Evolutionary conservation across 2,888 invertebrate species (phyloP).

Genomic region (Drosophila affinis): DNA sequence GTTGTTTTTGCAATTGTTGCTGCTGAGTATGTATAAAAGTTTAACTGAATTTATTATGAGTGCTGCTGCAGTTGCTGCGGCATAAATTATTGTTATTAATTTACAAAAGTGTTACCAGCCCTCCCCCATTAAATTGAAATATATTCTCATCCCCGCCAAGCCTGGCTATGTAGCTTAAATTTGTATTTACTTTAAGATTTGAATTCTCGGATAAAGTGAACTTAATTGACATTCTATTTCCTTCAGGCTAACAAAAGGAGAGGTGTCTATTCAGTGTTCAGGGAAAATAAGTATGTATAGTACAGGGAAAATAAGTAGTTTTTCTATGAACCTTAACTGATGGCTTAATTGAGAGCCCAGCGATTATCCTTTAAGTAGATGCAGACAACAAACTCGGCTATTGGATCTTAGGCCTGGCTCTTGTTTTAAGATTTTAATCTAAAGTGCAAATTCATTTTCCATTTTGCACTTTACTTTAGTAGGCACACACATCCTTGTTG

Average conservation of each 20-base stretch:
- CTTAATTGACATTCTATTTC: conserved; percentile 30
- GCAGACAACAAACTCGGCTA: conserved; percentile 22
- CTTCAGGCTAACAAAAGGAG: conserved; percentile 23
- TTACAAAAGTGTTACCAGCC: conserved; percentile 60
- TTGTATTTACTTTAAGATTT: too few relatives aligned
- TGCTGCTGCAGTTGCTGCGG: conserved; percentile 56
- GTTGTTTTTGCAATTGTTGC: conserved; percentile 51
- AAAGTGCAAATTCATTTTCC: conserved; percentile 70
- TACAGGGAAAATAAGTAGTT: too few relatives aligned
- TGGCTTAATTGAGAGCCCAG: conserved; percentile 22
- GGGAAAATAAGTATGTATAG: too few relatives aligned
- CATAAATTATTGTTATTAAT: conserved; percentile 77
- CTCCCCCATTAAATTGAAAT: conserved; percentile 48
- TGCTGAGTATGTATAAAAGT: conserved; percentile 61
- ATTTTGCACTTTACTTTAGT: conserved; percentile 60
- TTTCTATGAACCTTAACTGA: background rate
- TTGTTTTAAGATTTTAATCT: conserved; percentile 67
- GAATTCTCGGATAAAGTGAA: too few relatives aligned
- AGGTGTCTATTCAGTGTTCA: too few relatives aligned
- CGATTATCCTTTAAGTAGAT: conserved; percentile 22
- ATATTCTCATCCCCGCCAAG: conserved; percentile 24
- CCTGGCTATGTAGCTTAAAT: too few relatives aligned
- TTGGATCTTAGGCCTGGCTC: background rate
- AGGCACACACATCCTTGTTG: conserved; percentile 9
- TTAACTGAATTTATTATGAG: conserved; percentile 68